These are phyloP conservation scores for Drosophila tristis DNA, from an alignment of 1,140 invertebrate genomes.

Conservation along the genomic window DNA sequence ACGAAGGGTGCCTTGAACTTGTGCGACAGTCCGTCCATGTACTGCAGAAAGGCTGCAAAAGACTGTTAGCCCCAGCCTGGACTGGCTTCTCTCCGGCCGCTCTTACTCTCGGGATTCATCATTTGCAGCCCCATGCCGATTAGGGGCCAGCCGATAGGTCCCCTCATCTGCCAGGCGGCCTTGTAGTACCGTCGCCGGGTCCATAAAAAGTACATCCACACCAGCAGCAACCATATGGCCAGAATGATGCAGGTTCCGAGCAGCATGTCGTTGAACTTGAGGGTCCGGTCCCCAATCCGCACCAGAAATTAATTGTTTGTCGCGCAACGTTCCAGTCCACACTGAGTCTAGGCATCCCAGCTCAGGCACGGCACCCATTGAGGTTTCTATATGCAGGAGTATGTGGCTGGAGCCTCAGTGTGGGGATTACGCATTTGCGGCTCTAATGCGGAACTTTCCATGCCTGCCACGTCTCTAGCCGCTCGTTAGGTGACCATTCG, in stretches of 20 bases:
- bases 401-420: neutral
- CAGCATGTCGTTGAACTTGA: conserved; percentile 69
- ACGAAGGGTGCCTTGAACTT: conserved; percentile 70
- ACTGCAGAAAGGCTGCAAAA: conserved; percentile 66
- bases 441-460: conserved; percentile 50
- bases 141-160: conserved; percentile 71
- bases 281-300: conserved; percentile 1
- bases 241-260: conserved; percentile 48
- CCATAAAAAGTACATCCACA: conserved; percentile 76
- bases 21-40: conserved; percentile 63
- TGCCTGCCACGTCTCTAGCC: conserved; percentile 40
- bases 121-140: conserved; percentile 75
- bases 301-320: conserved; percentile 36
- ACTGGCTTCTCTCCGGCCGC: neutral
- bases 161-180: conserved; percentile 64
- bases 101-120: conserved; percentile 81
- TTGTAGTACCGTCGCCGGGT: conserved; percentile 66
- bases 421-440: conserved; percentile 53
- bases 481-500: conserved; percentile 42
- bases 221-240: conserved; percentile 49
- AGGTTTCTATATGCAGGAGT: conserved; percentile 51
- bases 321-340: conserved; percentile 30
- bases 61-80: neutral
- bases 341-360: conserved; percentile 37
- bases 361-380: conserved; percentile 35